Percentiles rank a stretch among this genome's conserved stretches.
Conservation (phyloP, 2,888 invertebrate genomes). For the Drosophila hamatofila region DNA sequence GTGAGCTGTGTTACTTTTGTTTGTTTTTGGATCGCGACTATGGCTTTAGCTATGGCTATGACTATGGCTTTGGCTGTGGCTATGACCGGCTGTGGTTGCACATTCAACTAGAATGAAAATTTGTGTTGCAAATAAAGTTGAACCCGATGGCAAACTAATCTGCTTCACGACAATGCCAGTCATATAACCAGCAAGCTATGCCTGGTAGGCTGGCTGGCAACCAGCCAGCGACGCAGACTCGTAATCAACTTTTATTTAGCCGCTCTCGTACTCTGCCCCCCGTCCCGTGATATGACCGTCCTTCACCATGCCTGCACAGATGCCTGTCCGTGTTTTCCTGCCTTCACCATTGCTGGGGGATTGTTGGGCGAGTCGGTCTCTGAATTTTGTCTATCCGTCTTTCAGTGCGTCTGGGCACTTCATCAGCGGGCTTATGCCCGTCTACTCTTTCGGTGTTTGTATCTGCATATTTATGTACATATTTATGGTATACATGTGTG, state of each 20-base stretch:
- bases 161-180: slow-evolving; percentile 77
- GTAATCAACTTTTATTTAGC: slow-evolving; percentile 76
- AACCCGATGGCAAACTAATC: slow-evolving; percentile 82
- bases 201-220: slow-evolving; percentile 37
- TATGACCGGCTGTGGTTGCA: slow-evolving; percentile 44
- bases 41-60: slow-evolving; percentile 20
- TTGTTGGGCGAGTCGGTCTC: slow-evolving; percentile 58
- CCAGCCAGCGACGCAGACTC: slow-evolving; percentile 54
- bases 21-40: slow-evolving; percentile 25
- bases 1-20: slow-evolving; percentile 41
- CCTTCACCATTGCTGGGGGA: slow-evolving; percentile 52
- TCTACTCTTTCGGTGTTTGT: slow-evolving; percentile 30
- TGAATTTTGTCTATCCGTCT: slow-evolving; percentile 51
- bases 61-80: slow-evolving; percentile 10
- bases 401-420: slow-evolving; percentile 53
- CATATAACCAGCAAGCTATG: slow-evolving; percentile 49
- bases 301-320: slow-evolving; percentile 60
- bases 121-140: slow-evolving; percentile 82
- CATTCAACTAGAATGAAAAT: slow-evolving; percentile 78
- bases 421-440: slow-evolving; percentile 36
- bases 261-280: slow-evolving; percentile 37
- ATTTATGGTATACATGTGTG: slow-evolving; percentile 36
- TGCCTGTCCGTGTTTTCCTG: slow-evolving; percentile 70
- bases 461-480: slow-evolving; percentile 51
- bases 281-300: slow-evolving; percentile 66